Percentiles rank a stretch among this genome's conserved stretches.
These are phyloP conservation scores for Arbacia lixula DNA, from an alignment of 53 echinoderm and acorn worm species.

Conservation along the genomic window DNA sequence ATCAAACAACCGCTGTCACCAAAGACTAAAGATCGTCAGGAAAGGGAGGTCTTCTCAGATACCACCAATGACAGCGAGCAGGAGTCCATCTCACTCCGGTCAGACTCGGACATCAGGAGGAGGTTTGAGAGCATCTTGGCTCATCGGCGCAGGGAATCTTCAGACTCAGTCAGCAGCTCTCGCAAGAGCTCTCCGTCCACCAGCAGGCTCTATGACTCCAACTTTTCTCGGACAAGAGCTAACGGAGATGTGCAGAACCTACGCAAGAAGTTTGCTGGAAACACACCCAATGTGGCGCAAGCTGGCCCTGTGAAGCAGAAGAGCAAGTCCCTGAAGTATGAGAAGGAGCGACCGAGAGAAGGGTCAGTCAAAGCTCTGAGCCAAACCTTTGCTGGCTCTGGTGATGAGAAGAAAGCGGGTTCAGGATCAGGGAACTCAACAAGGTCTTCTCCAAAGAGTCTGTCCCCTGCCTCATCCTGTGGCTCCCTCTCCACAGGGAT, in stretches of 20 bases:
- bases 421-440: constrained; percentile 56
- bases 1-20: constrained; percentile 33
- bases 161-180: constrained; percentile 77
- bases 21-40: constrained; percentile 10
- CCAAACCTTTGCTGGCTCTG: constrained; percentile 76
- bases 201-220: constrained; percentile 62
- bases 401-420: constrained; percentile 26
- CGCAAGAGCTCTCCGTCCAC: constrained; percentile 58
- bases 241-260: constrained; percentile 76
- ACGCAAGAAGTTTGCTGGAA: constrained; percentile 78
- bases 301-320: constrained; percentile 64
- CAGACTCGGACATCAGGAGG: constrained; percentile 68
- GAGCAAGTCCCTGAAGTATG: constrained; percentile 61
- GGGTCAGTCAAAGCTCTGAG: constrained; percentile 92
- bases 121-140: constrained; percentile 57
- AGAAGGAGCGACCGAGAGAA: constrained; percentile 74
- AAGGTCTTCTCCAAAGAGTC: constrained; percentile 80
- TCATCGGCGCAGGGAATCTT: constrained; percentile 66
- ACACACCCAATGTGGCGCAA: constrained; percentile 64
- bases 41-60: constrained; percentile 65
- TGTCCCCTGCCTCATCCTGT: constrained; percentile 94
- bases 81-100: constrained; percentile 58
- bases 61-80: constrained; percentile 76
- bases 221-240: constrained; percentile 55
- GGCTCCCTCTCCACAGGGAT: constrained; percentile 80